Conservation (phyloP, 2,797 vertebrate species). For the Hozukius guyotensis region DNA sequence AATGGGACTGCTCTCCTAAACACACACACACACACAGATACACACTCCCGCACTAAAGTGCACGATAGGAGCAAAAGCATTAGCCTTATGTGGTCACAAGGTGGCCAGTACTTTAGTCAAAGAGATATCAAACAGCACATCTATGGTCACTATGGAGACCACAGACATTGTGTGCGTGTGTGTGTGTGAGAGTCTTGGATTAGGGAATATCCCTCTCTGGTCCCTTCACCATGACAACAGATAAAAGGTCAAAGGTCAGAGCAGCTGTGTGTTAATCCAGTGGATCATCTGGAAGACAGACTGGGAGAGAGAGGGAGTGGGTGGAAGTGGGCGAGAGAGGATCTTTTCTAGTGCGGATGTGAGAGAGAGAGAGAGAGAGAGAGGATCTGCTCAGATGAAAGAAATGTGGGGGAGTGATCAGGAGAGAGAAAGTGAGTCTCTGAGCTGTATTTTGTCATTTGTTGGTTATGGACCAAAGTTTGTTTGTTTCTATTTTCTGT, state of each 20-base stretch:
- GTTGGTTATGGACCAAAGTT: conserved; percentile 1
- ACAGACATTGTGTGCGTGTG: background rate
- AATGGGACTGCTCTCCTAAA: conserved; percentile 30
- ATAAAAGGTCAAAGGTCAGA: conserved; percentile 63
- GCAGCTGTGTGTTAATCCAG: conserved; percentile 60
- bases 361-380: conserved; percentile 16
- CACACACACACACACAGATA: conserved; percentile 13
- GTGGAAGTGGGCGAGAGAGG: conserved; percentile 44
- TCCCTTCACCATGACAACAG: conserved; percentile 68
- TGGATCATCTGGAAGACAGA: conserved; percentile 63
- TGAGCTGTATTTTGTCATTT: conserved; percentile 20
- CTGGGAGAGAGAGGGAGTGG: conserved; percentile 37
- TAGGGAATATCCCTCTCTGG: conserved; percentile 59
- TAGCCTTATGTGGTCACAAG: conserved; percentile 78
- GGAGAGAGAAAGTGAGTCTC: conserved; percentile 10
- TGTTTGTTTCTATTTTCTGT: conserved; percentile 28
- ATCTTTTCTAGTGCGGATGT: conserved; percentile 32
- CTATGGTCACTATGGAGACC: conserved; percentile 64
- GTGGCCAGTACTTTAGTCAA: conserved; percentile 38
- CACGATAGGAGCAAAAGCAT: conserved; percentile 37
- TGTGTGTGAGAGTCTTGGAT: conserved; percentile 30
- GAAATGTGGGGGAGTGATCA: conserved; percentile 46
- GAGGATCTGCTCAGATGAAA: conserved; percentile 36
- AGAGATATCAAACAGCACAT: conserved; percentile 52
- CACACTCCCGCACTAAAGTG: conserved; percentile 42